Evolutionary conservation across 1,140 invertebrate species (phyloP), one percentile per base, ranked within the genome.

Genomic region (Augochlora pura): DNA sequence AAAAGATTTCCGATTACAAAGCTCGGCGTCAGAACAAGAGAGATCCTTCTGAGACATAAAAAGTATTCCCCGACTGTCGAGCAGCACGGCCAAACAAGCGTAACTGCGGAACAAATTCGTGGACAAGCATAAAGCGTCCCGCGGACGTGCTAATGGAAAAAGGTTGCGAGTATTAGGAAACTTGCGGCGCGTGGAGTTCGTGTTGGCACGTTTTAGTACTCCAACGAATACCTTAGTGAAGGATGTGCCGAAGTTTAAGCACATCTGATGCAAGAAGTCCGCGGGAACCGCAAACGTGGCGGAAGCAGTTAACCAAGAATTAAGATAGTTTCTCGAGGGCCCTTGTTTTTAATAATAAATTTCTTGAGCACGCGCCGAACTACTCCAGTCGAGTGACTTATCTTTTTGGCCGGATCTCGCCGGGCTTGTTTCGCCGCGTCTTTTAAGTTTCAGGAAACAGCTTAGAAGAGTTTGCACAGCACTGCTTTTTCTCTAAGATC

Each of bases 301-400:
- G 23, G 76, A 60, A 77, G 77, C 77, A 85, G 79, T 87, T 87
- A 85, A 59, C 62, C 71, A 59, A 71, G 80, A 86, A 88, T 84
- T 81, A 85, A 88, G 81, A 88, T 88, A 87, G 79, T 88, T 86
- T 65, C 67, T 62, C 27, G 23, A 71, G 76, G 39, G 59, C 80
- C 63, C 69, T 77, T 77, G 70, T 85, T 89, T 88, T 85, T 82
- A 82, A 89, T 89, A 87, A 89, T 86, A 86, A 86, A 87, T 86
- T 86, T 38, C 62, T 32, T 21, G 49, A 32, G 46, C 23, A 42
- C 69, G 32, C 59, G 60, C 27, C 57, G 27, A 54, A 72, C n/a
- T 71, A 62, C 27, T 27, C 21, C 16, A 2, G 32, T 39, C 46
- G 65, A 69, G 65, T 49, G 42, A 63, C 49, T 78, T 62, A 49